Conservation (phyloP, 2,888 invertebrate species). For the Cepaea hortensis region DNA sequence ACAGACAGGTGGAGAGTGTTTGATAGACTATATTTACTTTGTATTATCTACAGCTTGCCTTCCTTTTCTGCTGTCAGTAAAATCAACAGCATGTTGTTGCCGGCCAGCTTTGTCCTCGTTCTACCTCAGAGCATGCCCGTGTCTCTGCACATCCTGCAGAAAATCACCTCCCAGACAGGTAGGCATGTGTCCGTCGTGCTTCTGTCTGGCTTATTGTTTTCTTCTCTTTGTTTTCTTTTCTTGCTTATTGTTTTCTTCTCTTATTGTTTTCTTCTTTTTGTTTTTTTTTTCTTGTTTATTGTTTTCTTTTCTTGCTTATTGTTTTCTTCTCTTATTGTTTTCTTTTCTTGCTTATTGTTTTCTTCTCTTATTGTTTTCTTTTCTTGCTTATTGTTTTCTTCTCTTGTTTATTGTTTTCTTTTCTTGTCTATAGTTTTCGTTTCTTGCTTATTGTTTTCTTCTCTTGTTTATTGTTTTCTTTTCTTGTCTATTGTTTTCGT, state of each 20-base stretch:
- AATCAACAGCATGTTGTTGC: conserved; percentile 91
- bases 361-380: no score
- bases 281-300: no score
- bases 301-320: neutral
- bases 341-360: neutral
- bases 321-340: neutral
- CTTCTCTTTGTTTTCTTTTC: neutral
- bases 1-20: no score
- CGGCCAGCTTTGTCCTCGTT: conserved; percentile 91
- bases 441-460: neutral
- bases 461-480: neutral
- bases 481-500: neutral
- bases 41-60: conserved; percentile 80
- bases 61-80: conserved; percentile 87
- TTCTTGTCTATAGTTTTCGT: neutral
- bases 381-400: no score
- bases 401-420: no score
- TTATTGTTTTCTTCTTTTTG: neutral
- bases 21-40: neutral
- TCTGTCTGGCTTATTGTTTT: neutral
- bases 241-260: neutral
- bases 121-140: conserved; percentile 92
- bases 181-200: neutral
- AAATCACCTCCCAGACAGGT: conserved; percentile 79
- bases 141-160: conserved; percentile 85